Base-by-base conservation (phyloP, 2,888 invertebrate genomes). In the Drosophila siamana region DNA sequence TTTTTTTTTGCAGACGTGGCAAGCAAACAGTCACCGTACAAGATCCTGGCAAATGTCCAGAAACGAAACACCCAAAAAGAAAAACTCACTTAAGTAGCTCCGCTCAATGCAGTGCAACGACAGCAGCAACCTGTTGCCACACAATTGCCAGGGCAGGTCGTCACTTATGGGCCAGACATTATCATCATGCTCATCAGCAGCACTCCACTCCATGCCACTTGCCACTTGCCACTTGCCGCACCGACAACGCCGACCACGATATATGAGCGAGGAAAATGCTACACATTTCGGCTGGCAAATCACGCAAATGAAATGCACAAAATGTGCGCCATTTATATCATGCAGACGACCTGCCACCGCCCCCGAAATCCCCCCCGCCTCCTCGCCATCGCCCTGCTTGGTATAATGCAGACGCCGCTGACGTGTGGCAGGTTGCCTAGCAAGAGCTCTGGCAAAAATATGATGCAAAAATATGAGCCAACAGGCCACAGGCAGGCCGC, bases 251-350 rank as follows among this genome's bases (percentile, higher is more conserved):
- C 57, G 43, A 41, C 30, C 44, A 74, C 69, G 60, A 72, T 60
- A 72, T 59, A 73, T 61, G 66, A 30, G 48, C 51, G 22, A 65
- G 71, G 63, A 68, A 75, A 69, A 72, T 75, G 64, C 77, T 69
- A 75, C 75, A 80, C 80, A 78, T 71, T 86, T 86, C 66, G 74
- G 81, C 66, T 79, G 77, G 85, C 83, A 88, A 85, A 85, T 87
- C 87, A 85, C 78, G 79, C 86, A 87, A 83, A 87, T 86, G 86
- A 86, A 87, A 86, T 88, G 83, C 88, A 83, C 88, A 82, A 87
- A 86, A 86, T 86, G 80, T 85, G 87, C 76, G 72, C 85, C 86
- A 87, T 87, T 87, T 87, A 82, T 84, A 87, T 74, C 73, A 78
- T 78, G 76, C 76, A 68, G 69, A 60, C 46, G 62, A 65, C 26